Evolutionary conservation across 37 sponge, comb jelly and placozoan genomes (phyloP), one percentile per base, ranked within the genome.

Genomic region (Eunapius fragilis): DNA sequence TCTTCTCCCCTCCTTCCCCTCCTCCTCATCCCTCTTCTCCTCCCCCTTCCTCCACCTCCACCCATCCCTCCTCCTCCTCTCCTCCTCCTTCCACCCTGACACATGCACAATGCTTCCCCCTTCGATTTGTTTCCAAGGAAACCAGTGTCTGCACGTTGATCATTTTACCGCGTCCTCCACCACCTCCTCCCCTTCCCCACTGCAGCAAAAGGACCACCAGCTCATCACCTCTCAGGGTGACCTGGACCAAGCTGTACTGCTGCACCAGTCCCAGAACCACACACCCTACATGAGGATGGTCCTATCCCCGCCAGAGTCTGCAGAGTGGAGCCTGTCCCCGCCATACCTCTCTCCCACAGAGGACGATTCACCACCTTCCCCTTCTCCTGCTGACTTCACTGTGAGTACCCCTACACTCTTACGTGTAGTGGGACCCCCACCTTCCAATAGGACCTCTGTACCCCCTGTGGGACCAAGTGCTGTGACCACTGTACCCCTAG

Each of bases 131-230:
- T n/a, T 32, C 22, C 82, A 22, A 35, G 26, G 41, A 41, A 19
- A 6, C 9, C 26, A 31, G 6, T 5, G 13, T 31, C 6, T 12
- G 25, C 38, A 0, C 19, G 22, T 67, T 67, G 67, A 32, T 26
- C 10, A n/a, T 37, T 14, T 34, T n/a, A 31, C 0, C 25, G 13
- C 25, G 14, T 17, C 74, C 25, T 73, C 25, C 33, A 58, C 2
- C 82, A 33, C 79, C 45, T 37, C 79, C 33, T 36, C 45, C 79
- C 45, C 79, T n/a, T 22, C 79, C 79, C 82, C 69, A 69, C 37
- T 74, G 1, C 69, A 90, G 86, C 75, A 80, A 58, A 85, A 90
- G 27, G 82, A 76, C 31, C 69, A 85, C 47, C 68, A 85, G 71
- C 86, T 71, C 4, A 45, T 90, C 24, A 35, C 81, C 3, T 26